Conservation (phyloP, 1,140 invertebrate species). For the Pantala flavescens region DNA sequence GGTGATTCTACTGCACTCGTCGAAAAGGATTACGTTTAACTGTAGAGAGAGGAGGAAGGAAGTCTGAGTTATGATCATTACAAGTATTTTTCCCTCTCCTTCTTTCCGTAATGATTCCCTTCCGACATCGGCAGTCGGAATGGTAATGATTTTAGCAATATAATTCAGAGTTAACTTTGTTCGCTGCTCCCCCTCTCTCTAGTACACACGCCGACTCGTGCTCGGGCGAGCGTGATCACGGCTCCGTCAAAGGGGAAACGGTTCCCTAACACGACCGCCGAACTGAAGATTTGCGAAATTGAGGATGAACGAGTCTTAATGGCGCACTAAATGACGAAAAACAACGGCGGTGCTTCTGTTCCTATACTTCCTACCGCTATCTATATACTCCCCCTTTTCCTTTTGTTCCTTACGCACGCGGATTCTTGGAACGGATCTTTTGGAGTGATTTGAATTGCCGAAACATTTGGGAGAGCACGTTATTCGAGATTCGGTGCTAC, state of each 20-base stretch:
- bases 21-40: background rate
- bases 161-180: conserved; percentile 3
- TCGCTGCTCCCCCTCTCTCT: background rate
- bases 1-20: background rate
- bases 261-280: conserved; percentile 5
- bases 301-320: conserved; percentile 9
- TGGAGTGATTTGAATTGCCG: no score
- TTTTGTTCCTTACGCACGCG: background rate
- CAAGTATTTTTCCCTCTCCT: background rate
- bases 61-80: background rate
- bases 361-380: background rate
- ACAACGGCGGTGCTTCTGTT: conserved; percentile 7
- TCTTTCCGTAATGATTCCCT: background rate
- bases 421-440: no score
- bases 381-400: background rate
- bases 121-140: background rate
- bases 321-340: conserved; percentile 5
- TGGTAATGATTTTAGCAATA: conserved; percentile 8
- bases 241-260: background rate
- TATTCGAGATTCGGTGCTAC: no score
- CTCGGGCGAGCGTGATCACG: background rate
- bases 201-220: background rate
- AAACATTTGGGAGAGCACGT: no score
- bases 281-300: conserved; percentile 10
- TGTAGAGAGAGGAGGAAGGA: background rate